phyloP scores from a whole-genome alignment of 1,140 invertebrate species.

The Pissodes strobi region DNA sequence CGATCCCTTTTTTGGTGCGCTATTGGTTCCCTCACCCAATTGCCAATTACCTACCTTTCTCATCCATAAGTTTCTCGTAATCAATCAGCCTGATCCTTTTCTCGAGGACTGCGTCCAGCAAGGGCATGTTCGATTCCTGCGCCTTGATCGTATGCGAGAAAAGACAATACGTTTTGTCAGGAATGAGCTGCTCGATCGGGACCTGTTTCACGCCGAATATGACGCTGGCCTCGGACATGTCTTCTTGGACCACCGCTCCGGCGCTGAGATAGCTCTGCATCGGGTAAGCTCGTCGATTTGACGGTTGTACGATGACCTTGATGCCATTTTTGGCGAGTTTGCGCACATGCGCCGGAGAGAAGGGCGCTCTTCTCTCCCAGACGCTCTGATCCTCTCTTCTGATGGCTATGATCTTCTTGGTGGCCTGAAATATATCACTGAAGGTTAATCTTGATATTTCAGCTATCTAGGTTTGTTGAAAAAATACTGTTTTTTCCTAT shows the following conservation, averaged over 20 bases:
- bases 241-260: conserved; percentile 93
- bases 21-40: too few species aligned
- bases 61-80: conserved; percentile 95
- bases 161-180: conserved; percentile 97
- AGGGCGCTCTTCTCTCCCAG: conserved; percentile 96
- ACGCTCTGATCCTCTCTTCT: conserved; percentile 94
- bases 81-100: conserved; percentile 96
- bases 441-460: too few species aligned
- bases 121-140: conserved; percentile 96
- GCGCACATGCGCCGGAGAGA: conserved; percentile 90
- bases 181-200: conserved; percentile 89
- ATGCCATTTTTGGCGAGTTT: conserved; percentile 79
- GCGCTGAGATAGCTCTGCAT: conserved; percentile 89
- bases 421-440: conserved; percentile 40
- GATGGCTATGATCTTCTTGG: conserved; percentile 76
- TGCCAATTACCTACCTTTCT: conserved; percentile 73
- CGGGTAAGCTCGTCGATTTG: conserved; percentile 95
- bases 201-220: conserved; percentile 99
- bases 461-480: too few species aligned
- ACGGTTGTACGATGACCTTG: conserved; percentile 92
- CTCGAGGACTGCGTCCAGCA: conserved; percentile 94
- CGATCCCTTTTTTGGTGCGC: too few species aligned
- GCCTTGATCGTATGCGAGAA: conserved; percentile 99
- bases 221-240: conserved; percentile 92
- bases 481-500: too few species aligned